Evolutionary conservation across 2,888 invertebrate genomes (phyloP).

Genomic region (Eristalinus aeneus): DNA sequence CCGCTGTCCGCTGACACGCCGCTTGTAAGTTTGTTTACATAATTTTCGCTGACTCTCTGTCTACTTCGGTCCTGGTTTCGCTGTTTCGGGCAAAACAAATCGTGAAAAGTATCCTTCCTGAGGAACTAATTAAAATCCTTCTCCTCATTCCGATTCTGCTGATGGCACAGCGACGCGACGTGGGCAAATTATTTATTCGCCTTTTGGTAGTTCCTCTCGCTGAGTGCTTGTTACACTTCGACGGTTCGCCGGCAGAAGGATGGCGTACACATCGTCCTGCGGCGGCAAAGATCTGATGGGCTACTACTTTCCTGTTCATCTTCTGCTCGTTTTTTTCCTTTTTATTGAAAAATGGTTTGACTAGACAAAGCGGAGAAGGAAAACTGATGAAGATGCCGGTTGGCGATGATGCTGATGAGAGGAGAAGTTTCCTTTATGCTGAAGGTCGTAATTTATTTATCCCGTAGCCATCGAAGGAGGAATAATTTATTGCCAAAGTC

Average conservation of each 20-base stretch:
- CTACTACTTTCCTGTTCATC: background rate
- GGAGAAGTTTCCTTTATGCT: conserved; percentile 40
- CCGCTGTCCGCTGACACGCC: conserved; percentile 13
- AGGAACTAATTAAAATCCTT: conserved; percentile 68
- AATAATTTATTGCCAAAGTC: conserved; percentile 67
- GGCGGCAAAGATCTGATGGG: background rate
- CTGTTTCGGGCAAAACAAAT: conserved; percentile 37
- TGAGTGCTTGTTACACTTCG: conserved; percentile 52
- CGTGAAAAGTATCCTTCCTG: conserved; percentile 53
- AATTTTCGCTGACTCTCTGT: conserved; percentile 38
- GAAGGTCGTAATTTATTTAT: conserved; percentile 69
- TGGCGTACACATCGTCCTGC: background rate
- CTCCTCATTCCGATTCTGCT: conserved; percentile 40
- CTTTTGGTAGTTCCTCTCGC: conserved; percentile 47
- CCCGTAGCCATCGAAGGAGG: conserved; percentile 56
- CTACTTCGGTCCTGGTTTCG: conserved; percentile 17
- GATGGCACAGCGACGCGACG: conserved; percentile 33
- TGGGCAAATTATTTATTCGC: conserved; percentile 68
- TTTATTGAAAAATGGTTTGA: conserved; percentile 59
- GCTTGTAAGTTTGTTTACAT: conserved; percentile 59
- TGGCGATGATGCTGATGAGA: conserved; percentile 41
- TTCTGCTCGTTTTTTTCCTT: background rate
- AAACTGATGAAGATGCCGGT: conserved; percentile 40
- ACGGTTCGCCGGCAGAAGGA: conserved; percentile 17
- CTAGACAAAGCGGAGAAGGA: conserved; percentile 32